Evolutionary conservation across 2,797 vertebrate species (phyloP).

Genomic region (Coregonus sp.): DNA sequence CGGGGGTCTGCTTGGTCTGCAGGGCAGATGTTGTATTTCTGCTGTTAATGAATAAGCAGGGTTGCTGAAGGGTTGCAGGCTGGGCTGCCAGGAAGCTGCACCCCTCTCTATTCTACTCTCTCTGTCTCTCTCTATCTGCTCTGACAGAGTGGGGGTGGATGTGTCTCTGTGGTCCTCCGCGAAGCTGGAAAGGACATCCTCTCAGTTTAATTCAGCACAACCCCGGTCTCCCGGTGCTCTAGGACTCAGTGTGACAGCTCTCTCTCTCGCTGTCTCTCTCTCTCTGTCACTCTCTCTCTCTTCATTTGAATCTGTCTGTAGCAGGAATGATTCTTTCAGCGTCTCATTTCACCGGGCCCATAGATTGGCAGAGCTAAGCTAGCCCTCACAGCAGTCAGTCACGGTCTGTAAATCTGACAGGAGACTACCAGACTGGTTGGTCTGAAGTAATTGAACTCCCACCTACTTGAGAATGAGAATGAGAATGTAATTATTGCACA

Average conservation of each 20-base stretch:
- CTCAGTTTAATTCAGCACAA: slow-evolving; percentile 75
- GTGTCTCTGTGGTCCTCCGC: slow-evolving; percentile 58
- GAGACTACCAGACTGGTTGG: slow-evolving; percentile 56
- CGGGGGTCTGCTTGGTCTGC: not conserved
- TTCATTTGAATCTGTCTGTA: slow-evolving; percentile 22
- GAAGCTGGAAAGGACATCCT: slow-evolving; percentile 72
- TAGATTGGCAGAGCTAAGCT: slow-evolving; percentile 61
- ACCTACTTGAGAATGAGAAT: not conserved
- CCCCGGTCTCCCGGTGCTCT: slow-evolving; percentile 62
- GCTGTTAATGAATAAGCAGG: slow-evolving; percentile 31
- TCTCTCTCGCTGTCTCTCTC: slow-evolving; percentile 28
- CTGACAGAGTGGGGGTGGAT: slow-evolving; percentile 52
- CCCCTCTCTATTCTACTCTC: not conserved
- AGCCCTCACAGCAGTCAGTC: slow-evolving; percentile 49
- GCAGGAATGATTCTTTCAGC: slow-evolving; percentile 36
- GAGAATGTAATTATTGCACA: not conserved
- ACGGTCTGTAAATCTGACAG: slow-evolving; percentile 61
- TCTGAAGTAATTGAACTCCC: not conserved
- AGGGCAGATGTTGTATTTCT: slow-evolving; percentile 22
- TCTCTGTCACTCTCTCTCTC: slow-evolving; percentile 14
- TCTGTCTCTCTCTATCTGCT: slow-evolving; percentile 20
- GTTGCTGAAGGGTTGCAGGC: slow-evolving; percentile 18
- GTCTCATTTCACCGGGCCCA: slow-evolving; percentile 32
- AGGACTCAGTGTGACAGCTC: slow-evolving; percentile 65
- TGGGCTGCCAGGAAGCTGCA: not conserved